phyloP scores from a whole-genome alignment of 1,140 invertebrate species.

The Pseudomyrmex concolor region DNA sequence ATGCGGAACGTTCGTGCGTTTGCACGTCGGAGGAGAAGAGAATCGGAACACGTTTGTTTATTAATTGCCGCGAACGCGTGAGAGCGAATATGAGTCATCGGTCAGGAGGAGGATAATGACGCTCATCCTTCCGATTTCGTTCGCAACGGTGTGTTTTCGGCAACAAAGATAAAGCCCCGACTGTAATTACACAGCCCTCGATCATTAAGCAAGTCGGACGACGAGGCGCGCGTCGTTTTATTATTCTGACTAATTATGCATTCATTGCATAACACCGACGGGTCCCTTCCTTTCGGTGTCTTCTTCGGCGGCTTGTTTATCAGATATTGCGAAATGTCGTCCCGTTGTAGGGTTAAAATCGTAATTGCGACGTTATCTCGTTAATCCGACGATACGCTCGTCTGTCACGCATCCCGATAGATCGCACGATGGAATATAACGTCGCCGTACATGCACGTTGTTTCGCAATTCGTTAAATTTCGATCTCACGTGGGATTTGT shows the following conservation, averaged over 20 bases:
- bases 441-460: too few relatives aligned
- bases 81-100: not conserved
- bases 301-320: constrained; percentile 17
- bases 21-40: not conserved
- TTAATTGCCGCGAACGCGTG: not conserved
- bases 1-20: too few relatives aligned
- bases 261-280: constrained; percentile 44
- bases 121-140: not conserved
- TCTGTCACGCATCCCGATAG: not conserved
- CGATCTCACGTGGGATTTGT: not conserved
- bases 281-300: constrained; percentile 6
- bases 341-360: constrained; percentile 19
- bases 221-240: not conserved
- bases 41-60: too few relatives aligned
- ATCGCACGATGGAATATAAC: not conserved
- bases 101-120: not conserved
- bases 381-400: constrained; percentile 43
- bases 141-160: constrained; percentile 29
- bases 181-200: constrained; percentile 41
- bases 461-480: constrained; percentile 37
- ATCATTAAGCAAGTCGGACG: constrained; percentile 59
- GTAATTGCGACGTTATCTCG: constrained; percentile 51
- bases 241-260: constrained; percentile 50
- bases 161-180: constrained; percentile 14
- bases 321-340: constrained; percentile 50